Percentiles rank a stretch among this genome's conserved stretches.
phyloP scores from a whole-genome alignment of 2,797 vertebrate species.

The Macropus fuliginosus region DNA sequence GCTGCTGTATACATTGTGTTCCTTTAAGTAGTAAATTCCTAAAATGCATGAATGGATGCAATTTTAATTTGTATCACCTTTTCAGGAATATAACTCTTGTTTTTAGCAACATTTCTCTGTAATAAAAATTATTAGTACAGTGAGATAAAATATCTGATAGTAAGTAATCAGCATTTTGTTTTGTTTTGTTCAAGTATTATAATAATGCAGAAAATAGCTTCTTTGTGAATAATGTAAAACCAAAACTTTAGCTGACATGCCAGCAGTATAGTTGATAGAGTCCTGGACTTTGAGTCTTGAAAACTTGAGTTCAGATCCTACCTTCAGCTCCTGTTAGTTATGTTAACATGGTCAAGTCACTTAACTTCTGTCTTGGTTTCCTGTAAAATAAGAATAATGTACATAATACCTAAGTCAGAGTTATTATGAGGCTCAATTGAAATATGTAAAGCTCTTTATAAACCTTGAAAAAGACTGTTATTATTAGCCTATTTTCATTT shows the following conservation, averaged over 20 bases:
- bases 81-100: background rate
- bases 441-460: background rate
- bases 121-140: background rate
- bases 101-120: background rate
- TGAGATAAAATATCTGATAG: background rate
- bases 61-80: background rate
- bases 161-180: background rate
- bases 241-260: no score
- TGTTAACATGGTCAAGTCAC: background rate
- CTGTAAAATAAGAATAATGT: background rate
- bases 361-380: conserved; percentile 3
- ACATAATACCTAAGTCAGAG: background rate
- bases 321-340: no score
- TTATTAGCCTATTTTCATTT: background rate
- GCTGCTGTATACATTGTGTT: background rate
- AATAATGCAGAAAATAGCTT: background rate
- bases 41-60: background rate
- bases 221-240: no score
- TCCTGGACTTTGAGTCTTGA: no score
- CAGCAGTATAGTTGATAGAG: no score
- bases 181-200: background rate
- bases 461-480: background rate
- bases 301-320: no score
- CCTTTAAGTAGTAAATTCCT: background rate
- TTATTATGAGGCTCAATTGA: background rate